Evolutionary conservation across 2,113 vertebrate species (phyloP).

Genomic region (Tupaia tana): DNA sequence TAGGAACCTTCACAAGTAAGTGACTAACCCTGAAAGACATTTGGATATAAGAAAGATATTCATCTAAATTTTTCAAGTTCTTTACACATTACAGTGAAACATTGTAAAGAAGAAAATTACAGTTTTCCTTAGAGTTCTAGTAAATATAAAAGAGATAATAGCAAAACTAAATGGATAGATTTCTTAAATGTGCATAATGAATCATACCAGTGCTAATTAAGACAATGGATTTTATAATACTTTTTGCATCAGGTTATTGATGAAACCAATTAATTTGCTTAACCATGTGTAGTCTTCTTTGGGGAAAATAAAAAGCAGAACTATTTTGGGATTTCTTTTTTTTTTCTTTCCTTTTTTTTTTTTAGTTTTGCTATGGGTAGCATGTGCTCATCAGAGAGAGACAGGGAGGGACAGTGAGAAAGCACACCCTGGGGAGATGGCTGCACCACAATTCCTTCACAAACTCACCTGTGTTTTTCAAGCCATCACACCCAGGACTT

Average conservation of each 20-base stretch:
- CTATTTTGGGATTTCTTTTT: neutral
- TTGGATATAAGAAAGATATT: neutral
- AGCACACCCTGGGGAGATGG: no score
- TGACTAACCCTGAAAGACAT: neutral
- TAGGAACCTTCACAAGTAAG: neutral
- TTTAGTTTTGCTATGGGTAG: no score
- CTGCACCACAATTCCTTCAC: no score
- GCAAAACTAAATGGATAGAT: neutral
- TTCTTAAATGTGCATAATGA: neutral
- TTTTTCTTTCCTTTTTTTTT: no score
- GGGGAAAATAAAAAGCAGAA: neutral
- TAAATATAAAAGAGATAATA: neutral
- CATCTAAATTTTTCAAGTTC: neutral
- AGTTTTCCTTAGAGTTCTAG: neutral
- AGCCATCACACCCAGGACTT: no score
- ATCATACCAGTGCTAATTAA: neutral
- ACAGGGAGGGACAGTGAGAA: no score
- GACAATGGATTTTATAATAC: neutral
- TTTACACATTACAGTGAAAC: neutral
- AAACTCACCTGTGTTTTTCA: no score
- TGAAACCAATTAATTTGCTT: slow-evolving; percentile 46
- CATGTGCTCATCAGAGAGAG: no score
- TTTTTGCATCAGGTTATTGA: neutral
- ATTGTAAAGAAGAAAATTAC: neutral
- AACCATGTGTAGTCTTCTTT: neutral